These are phyloP conservation scores for Rhingia rostrata DNA, from an alignment of 2,888 invertebrate species.

Conservation along the genomic window DNA sequence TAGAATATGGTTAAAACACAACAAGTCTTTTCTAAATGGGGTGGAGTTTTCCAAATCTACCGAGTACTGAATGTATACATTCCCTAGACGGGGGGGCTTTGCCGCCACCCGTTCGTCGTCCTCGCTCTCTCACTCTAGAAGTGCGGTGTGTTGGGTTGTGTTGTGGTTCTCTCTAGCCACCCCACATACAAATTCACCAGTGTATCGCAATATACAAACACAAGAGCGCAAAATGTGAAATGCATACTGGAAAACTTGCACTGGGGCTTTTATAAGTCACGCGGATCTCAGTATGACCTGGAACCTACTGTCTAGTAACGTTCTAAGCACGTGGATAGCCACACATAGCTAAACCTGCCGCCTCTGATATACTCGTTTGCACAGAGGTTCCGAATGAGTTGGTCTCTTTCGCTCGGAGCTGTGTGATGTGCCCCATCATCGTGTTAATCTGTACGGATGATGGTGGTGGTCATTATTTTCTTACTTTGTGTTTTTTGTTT, in stretches of 20 bases:
- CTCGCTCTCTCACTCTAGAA: slow-evolving; percentile 46
- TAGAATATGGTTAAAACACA: slow-evolving; percentile 55
- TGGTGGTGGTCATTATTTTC: slow-evolving; percentile 4
- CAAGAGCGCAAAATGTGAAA: slow-evolving; percentile 63
- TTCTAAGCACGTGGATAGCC: slow-evolving; percentile 82
- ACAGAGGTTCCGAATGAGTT: not conserved
- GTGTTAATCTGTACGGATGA: slow-evolving; percentile 44
- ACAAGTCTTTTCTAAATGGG: slow-evolving; percentile 71
- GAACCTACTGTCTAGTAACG: slow-evolving; percentile 81
- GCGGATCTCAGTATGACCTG: slow-evolving; percentile 83
- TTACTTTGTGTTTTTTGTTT: slow-evolving; percentile 13
- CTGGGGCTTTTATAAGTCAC: slow-evolving; percentile 79
- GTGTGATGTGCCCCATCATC: slow-evolving; percentile 42
- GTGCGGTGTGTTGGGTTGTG: slow-evolving; percentile 30
- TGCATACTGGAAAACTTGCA: slow-evolving; percentile 73
- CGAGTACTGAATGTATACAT: slow-evolving; percentile 38
- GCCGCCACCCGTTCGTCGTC: slow-evolving; percentile 19
- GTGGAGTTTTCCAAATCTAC: slow-evolving; percentile 71
- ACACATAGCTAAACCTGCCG: slow-evolving; percentile 58
- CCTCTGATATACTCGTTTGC: slow-evolving; percentile 41
- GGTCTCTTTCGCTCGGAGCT: slow-evolving; percentile 30
- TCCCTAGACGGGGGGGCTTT: slow-evolving; percentile 42
- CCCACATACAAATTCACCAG: slow-evolving; percentile 33
- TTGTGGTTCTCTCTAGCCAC: slow-evolving; percentile 43
- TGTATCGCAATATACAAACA: slow-evolving; percentile 22